These are phyloP conservation scores for Scytalopus superciliaris DNA, from an alignment of 2,113 vertebrate species.

Conservation along the genomic window DNA sequence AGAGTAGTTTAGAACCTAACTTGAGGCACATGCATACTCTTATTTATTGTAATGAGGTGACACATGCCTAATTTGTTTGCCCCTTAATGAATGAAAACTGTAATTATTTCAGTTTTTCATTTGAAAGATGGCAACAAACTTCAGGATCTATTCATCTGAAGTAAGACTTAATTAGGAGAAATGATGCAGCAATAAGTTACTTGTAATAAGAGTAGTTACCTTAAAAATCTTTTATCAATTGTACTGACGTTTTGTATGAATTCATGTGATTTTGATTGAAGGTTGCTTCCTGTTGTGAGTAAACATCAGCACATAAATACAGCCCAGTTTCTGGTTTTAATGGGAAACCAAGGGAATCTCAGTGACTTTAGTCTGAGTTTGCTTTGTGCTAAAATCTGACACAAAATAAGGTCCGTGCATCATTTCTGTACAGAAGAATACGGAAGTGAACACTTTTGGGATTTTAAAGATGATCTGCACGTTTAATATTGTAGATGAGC, in stretches of 20 bases:
- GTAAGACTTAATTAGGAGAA: neutral
- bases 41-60: neutral
- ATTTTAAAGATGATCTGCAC: fast-evolving
- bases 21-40: neutral
- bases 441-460: neutral
- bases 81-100: neutral
- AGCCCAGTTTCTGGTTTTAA: neutral
- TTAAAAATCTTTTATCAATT: neutral
- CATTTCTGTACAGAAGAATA: neutral
- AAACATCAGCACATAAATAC: neutral
- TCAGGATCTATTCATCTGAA: neutral
- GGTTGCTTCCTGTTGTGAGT: neutral
- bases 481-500: neutral
- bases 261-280: neutral
- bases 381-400: neutral
- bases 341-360: neutral
- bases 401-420: neutral
- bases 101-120: neutral
- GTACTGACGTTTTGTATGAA: neutral
- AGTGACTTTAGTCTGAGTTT: neutral
- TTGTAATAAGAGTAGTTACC: neutral
- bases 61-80: neutral
- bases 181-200: neutral
- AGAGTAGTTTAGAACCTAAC: neutral
- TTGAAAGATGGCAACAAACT: neutral